Evolutionary conservation across 2,797 vertebrate genomes (phyloP).

Genomic region (Sebastes umbrosus): DNA sequence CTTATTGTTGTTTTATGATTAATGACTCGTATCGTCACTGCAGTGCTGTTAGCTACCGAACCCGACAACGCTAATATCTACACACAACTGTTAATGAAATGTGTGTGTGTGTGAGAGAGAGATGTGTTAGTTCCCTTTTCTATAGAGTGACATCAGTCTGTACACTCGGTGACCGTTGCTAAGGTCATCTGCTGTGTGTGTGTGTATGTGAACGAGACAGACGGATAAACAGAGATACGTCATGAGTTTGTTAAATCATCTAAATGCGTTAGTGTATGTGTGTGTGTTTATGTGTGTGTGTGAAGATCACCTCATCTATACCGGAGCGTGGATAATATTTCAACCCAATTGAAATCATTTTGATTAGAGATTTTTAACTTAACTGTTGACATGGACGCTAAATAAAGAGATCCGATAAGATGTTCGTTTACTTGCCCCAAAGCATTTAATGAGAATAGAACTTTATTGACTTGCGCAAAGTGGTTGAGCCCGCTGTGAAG

Average conservation of each 20-base stretch:
- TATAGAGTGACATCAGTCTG: conserved; percentile 62
- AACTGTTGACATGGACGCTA: no score
- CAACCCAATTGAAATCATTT: no score
- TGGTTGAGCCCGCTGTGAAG: no score
- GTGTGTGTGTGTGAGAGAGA: conserved; percentile 17
- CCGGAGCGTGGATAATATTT: background rate
- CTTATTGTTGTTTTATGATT: conserved; percentile 36
- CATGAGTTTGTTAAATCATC: conserved; percentile 5
- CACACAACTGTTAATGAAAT: conserved; percentile 68
- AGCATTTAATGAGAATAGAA: no score
- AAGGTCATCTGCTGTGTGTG: conserved; percentile 25
- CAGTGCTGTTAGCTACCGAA: conserved; percentile 7
- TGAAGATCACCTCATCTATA: background rate
- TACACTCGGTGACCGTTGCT: conserved; percentile 62
- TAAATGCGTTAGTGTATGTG: background rate
- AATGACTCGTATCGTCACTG: conserved; percentile 36
- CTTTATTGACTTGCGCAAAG: no score
- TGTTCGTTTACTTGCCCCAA: no score
- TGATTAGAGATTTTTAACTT: no score
- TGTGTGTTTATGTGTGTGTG: background rate
- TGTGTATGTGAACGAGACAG: conserved; percentile 7
- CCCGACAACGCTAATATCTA: conserved; percentile 36
- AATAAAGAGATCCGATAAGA: no score
- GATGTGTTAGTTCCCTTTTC: conserved; percentile 33
- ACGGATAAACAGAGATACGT: conserved; percentile 7